Conservation (phyloP, 2,888 invertebrate species). For the Torymus auratus region DNA sequence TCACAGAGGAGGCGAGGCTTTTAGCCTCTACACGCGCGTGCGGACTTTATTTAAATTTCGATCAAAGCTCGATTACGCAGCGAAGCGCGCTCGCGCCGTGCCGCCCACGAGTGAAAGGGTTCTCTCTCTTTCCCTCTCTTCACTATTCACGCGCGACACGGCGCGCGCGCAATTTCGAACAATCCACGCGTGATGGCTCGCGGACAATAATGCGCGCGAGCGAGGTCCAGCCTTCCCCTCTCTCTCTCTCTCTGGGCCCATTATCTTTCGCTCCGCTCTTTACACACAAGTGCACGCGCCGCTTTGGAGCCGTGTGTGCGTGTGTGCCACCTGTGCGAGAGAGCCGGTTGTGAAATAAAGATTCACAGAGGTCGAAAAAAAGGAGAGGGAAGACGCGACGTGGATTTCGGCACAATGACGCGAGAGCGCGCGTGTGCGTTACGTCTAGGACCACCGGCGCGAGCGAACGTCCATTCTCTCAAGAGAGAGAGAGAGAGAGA, state of each 20-base stretch:
- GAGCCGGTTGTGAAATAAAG: constrained; percentile 70
- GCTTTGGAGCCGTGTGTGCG: background rate
- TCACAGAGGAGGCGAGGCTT: background rate
- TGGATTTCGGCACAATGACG: constrained; percentile 65
- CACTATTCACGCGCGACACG: constrained; percentile 19
- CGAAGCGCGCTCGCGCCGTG: constrained; percentile 29
- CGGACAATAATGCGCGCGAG: constrained; percentile 34
- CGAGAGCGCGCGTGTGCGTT: constrained; percentile 55
- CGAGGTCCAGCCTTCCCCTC: background rate
- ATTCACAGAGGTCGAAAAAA: constrained; percentile 62
- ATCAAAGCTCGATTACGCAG: constrained; percentile 63
- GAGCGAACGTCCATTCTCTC: constrained; percentile 59
- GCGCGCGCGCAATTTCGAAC: constrained; percentile 38
- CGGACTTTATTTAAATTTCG: constrained; percentile 63
- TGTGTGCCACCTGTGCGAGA: constrained; percentile 72
- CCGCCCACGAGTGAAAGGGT: constrained; percentile 43
- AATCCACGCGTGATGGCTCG: constrained; percentile 42
- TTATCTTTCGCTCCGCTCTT: constrained; percentile 24
- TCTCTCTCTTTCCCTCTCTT: too few species aligned
- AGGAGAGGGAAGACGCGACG: constrained; percentile 31
- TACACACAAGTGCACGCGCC: constrained; percentile 25
- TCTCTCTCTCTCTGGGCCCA: background rate
- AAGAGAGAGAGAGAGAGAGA: too few species aligned
- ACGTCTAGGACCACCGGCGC: constrained; percentile 70
- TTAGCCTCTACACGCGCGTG: background rate